A percentile compares a stretch with the other conserved stretches of the same genome.
These are phyloP conservation scores for Artemia franciscana DNA, from an alignment of 1,140 invertebrate species.

Conservation along the genomic window DNA sequence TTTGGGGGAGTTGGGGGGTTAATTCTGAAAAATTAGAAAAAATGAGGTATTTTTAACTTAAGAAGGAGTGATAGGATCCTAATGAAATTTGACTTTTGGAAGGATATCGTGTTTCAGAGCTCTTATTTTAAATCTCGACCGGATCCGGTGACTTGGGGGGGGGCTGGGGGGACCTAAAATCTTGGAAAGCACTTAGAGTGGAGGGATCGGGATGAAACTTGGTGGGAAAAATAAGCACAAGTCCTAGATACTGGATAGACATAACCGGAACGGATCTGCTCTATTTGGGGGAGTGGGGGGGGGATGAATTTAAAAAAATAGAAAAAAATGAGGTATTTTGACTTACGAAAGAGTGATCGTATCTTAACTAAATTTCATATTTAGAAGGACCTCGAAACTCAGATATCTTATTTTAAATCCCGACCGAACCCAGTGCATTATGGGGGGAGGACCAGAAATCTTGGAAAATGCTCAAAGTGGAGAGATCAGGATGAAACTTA, in stretches of 20 bases:
- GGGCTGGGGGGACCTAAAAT: too few relatives aligned
- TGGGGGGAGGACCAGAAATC: neutral
- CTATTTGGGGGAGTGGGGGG: neutral
- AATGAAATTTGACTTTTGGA: too few relatives aligned
- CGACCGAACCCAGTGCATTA: neutral
- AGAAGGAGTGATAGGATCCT: too few relatives aligned
- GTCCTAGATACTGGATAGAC: neutral
- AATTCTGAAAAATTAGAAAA: too few relatives aligned
- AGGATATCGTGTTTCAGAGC: too few relatives aligned
- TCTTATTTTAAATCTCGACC: too few relatives aligned
- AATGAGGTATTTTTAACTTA: too few relatives aligned
- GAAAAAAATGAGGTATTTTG: neutral
- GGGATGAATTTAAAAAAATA: neutral
- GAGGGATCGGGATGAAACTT: neutral
- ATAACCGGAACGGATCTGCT: too few relatives aligned
- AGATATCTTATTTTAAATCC: neutral
- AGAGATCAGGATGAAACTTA: neutral
- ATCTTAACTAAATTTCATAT: neutral
- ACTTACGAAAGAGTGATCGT: too few relatives aligned
- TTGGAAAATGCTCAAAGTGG: neutral
- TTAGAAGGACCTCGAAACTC: neutral
- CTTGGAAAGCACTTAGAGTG: neutral
- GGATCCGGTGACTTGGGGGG: too few relatives aligned
- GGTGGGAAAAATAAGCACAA: neutral
- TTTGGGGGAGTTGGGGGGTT: too few relatives aligned